phyloP scores from a whole-genome alignment of 2,888 invertebrate genomes.

The Choreutis nemorana region DNA sequence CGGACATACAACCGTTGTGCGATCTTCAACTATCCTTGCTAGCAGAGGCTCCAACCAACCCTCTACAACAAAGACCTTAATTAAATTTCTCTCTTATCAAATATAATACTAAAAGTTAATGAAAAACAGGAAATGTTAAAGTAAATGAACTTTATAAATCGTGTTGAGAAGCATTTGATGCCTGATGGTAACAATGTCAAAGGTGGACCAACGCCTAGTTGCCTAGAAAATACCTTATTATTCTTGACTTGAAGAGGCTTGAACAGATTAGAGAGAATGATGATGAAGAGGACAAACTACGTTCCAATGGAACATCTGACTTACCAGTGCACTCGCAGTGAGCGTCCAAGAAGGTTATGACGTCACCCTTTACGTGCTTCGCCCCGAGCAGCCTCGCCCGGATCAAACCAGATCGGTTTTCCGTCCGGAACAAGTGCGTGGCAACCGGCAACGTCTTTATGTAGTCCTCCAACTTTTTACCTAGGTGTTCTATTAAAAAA shows the following conservation, averaged over 20 bases:
- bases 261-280: no score
- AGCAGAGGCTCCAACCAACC: conserved; percentile 98
- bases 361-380: conserved; percentile 89
- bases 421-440: conserved; percentile 88
- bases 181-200: no score
- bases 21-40: conserved; percentile 89
- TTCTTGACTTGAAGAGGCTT: no score
- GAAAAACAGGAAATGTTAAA: no score
- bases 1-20: conserved; percentile 95
- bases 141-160: no score
- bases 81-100: no score
- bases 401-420: conserved; percentile 94
- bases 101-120: no score
- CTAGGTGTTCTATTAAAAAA: conserved; percentile 78
- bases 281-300: no score
- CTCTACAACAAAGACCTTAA: conserved; percentile 58
- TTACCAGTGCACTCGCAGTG: conserved; percentile 91
- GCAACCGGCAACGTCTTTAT: conserved; percentile 85
- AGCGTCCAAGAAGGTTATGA: conserved; percentile 96
- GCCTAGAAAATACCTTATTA: no score
- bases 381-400: conserved; percentile 94
- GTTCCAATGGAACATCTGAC: no score
- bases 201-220: no score
- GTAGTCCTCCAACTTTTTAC: conserved; percentile 88
- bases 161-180: no score